Conservation (phyloP, 2,113 vertebrate species). For the Tupaia chinensis region DNA sequence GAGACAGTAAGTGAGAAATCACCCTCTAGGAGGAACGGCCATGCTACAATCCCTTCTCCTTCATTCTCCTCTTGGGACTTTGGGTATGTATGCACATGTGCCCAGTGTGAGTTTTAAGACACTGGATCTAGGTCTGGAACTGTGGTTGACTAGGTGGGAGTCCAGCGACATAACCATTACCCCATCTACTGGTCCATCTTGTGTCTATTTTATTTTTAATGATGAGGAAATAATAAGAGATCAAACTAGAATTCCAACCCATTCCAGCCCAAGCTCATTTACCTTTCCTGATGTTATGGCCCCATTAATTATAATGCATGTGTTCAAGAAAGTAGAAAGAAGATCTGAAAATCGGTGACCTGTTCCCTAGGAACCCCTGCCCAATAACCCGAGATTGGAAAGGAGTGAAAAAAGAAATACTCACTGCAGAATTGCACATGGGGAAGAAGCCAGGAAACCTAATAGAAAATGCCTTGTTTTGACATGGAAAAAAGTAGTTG, state of each 20-base stretch:
- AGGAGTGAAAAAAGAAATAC: neutral
- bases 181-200: too few species aligned
- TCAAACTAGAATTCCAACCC: neutral
- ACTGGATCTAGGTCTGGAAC: too few species aligned
- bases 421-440: neutral
- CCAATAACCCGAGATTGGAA: neutral
- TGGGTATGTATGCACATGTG: too few species aligned
- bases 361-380: neutral
- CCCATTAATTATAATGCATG: neutral
- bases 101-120: too few species aligned
- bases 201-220: neutral
- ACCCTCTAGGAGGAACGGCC: too few species aligned
- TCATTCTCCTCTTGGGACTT: too few species aligned
- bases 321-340: neutral
- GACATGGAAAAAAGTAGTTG: neutral
- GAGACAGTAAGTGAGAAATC: too few species aligned
- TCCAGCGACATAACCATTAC: too few species aligned
- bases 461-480: constrained; percentile 62
- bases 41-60: too few species aligned
- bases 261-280: neutral
- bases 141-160: too few species aligned
- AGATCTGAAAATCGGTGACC: neutral
- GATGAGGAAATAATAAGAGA: neutral
- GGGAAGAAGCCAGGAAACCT: constrained; percentile 3
- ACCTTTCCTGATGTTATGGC: neutral